Evolutionary conservation across 35 echinoderm and acorn worm species (phyloP).

Genomic region (Lytechinus variegatus): DNA sequence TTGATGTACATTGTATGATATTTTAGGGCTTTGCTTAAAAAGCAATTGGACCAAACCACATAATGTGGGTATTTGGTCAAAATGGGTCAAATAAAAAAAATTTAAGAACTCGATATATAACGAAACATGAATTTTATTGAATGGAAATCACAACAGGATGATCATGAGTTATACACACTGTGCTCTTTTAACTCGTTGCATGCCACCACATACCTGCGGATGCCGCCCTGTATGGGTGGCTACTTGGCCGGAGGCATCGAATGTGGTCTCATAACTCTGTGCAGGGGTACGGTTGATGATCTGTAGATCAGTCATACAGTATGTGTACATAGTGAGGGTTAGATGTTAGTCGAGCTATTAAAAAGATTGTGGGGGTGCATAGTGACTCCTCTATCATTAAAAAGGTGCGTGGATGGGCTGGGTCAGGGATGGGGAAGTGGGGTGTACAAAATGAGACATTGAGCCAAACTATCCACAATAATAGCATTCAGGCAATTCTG

Average conservation of each 20-base stretch:
- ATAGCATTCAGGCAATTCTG: background rate
- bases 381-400: background rate
- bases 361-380: background rate
- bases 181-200: background rate
- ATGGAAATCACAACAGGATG: too few species aligned
- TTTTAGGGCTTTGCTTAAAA: too few species aligned
- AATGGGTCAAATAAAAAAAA: too few species aligned
- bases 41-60: too few species aligned
- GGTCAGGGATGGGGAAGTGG: background rate
- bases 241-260: slow-evolving; percentile 40
- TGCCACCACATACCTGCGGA: slow-evolving; percentile 27
- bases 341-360: background rate
- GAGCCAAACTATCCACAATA: background rate
- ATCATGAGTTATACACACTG: background rate
- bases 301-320: slow-evolving; percentile 17
- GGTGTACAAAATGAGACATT: background rate
- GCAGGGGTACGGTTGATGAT: background rate
- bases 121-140: too few species aligned
- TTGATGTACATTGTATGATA: too few species aligned
- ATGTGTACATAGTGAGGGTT: background rate
- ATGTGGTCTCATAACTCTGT: slow-evolving; percentile 50
- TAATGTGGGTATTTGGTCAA: too few species aligned
- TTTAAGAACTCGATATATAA: too few species aligned
- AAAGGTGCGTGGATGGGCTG: background rate
- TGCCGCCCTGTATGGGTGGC: slow-evolving; percentile 22